Base-by-base conservation (phyloP, 37 sponge, comb jelly and placozoan genomes). In the Cladorhizidae sp. region DNA sequence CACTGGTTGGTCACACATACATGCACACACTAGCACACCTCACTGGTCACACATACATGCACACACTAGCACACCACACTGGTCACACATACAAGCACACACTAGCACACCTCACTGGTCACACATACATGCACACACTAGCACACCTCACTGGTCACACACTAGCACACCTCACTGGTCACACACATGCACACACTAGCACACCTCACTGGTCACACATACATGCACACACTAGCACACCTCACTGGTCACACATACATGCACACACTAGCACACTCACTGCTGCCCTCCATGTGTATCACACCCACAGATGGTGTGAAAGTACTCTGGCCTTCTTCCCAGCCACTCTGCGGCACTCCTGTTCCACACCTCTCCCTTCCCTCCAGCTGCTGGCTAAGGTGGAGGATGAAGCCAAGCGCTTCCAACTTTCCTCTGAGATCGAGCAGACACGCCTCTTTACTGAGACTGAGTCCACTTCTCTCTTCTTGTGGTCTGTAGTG, bases 251-350 rank as follows among this genome's bases (percentile, higher is more conserved):
- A 54, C 36, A 36, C 17, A 3, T 28, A 12, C 40, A 62, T 56
- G 20, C 37, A 11, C 20, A 36, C 40, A 21, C 29, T n/a, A n/a
- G n/a, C 28, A 5, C 59, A 58, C 57, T 23, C 11, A 39, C 28
- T 22, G 3, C 72, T 49, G 54, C 25, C 59, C 71, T 36, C 21
- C 40, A 3, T 20, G 9, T 68, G 38, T 49, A 9, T n/a, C n/a
- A n/a, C n/a, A n/a, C n/a, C n/a, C n/a, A n/a, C 63, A 92, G 93
- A 1, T 92, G 93, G 89, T 78, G 84, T 28, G 78, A 82, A 61
- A 54, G 51, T 5, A 75, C 89, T 28, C 57, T 80, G 20, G 40
- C 41, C 6, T 80, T 71, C 67, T 88, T 93, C 49, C 93, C 93
- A 9, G 43, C 69, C 7, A 26, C 74, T 50, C 43, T 89, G 32